phyloP scores from a whole-genome alignment of 1,140 invertebrate species.

The Sycophila sp. region DNA sequence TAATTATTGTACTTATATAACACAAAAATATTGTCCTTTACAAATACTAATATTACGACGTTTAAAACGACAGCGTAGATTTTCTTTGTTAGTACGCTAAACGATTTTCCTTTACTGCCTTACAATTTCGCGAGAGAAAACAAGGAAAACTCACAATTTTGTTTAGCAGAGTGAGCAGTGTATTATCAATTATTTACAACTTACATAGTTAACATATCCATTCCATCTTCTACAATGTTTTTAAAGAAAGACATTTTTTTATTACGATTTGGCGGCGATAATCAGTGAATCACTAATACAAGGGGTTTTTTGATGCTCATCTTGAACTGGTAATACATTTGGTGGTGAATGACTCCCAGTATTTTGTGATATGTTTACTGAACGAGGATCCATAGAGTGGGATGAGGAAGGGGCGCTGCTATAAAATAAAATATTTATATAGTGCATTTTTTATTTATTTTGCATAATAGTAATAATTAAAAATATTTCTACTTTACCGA shows the following conservation, averaged over 20 bases:
- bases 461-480: no score
- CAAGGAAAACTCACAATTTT: no score
- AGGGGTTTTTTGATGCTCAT: not conserved
- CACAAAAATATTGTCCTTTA: constrained; percentile 17
- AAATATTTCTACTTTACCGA: constrained; percentile 70
- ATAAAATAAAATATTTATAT: no score
- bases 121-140: no score
- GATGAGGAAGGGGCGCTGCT: constrained; percentile 60
- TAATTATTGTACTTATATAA: constrained; percentile 34
- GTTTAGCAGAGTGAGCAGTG: no score
- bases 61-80: constrained; percentile 24
- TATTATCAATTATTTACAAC: no score
- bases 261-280: not conserved
- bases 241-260: constrained; percentile 85
- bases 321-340: not conserved
- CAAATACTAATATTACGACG: not conserved
- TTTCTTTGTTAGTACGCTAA: constrained; percentile 25
- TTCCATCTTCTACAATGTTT: constrained; percentile 90
- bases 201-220: no score
- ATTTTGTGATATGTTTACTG: not conserved
- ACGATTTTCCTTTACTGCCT: no score
- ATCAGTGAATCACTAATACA: not conserved
- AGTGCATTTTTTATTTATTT: no score
- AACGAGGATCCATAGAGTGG: constrained; percentile 48
- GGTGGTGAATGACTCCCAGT: not conserved